Conservation (phyloP, 2,113 vertebrate species). For the Prietella phreatophila region DNA sequence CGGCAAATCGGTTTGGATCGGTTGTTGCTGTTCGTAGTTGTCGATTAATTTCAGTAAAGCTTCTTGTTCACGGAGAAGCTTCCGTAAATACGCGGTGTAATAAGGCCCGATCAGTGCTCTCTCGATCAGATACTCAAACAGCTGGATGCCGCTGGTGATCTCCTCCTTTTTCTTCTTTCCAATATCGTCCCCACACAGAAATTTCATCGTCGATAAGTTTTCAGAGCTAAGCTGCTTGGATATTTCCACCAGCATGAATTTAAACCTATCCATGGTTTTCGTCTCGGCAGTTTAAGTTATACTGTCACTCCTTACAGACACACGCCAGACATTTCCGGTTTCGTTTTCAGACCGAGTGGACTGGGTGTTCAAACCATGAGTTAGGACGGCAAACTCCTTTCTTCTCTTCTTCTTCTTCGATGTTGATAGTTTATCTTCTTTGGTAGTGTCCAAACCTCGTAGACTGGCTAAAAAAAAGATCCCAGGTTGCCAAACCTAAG, state of each 20-base stretch:
- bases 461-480: neutral
- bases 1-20: neutral
- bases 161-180: conserved; percentile 62
- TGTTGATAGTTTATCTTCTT: neutral
- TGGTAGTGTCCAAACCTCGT: neutral
- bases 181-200: conserved; percentile 57
- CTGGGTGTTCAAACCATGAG: neutral
- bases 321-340: conserved; percentile 1
- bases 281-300: no score
- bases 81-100: conserved; percentile 4
- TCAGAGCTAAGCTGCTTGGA: conserved; percentile 49
- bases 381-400: no score
- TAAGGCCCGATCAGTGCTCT: conserved; percentile 26
- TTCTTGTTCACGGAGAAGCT: neutral
- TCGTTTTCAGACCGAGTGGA: neutral
- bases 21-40: conserved; percentile 38
- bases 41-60: conserved; percentile 58
- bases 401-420: neutral
- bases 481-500: neutral
- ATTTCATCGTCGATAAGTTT: conserved; percentile 64
- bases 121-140: conserved; percentile 70
- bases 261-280: conserved; percentile 56
- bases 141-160: conserved; percentile 37
- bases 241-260: conserved; percentile 61
- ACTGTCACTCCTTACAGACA: neutral